These are phyloP conservation scores for Malacoraja senta DNA, from an alignment of 2,797 vertebrate species.

Conservation along the genomic window DNA sequence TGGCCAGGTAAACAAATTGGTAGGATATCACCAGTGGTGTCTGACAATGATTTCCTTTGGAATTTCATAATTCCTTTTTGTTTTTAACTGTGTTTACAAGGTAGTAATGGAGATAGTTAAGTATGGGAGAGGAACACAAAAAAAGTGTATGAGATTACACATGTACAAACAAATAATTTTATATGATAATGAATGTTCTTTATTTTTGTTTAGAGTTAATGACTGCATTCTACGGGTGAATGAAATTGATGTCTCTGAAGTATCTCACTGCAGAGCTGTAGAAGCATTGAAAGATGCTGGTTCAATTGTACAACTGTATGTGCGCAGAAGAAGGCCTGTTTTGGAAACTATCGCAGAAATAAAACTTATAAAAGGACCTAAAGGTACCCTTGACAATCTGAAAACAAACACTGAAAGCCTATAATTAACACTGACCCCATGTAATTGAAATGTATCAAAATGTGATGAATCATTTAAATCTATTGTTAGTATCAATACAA, in stretches of 20 bases:
- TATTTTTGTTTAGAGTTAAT: slow-evolving; percentile 69
- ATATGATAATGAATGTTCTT: slow-evolving; percentile 30
- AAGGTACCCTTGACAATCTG: slow-evolving; percentile 63
- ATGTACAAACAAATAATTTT: neutral
- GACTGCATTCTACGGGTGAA: slow-evolving; percentile 94
- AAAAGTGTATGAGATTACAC: neutral
- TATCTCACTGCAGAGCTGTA: slow-evolving; percentile 88
- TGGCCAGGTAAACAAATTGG: no score
- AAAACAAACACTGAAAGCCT: neutral
- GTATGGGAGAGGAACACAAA: no score
- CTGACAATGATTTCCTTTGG: neutral
- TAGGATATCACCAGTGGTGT: neutral
- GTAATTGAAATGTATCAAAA: neutral
- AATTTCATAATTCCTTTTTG: no score
- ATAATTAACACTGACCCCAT: neutral
- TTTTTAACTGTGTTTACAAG: no score
- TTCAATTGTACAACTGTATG: slow-evolving; percentile 84
- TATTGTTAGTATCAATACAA: neutral
- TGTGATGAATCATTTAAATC: neutral
- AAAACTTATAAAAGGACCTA: slow-evolving; percentile 92
- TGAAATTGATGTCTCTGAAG: slow-evolving; percentile 82
- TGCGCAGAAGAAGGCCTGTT: slow-evolving; percentile 84
- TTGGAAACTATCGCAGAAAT: slow-evolving; percentile 89
- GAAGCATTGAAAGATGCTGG: slow-evolving; percentile 91
- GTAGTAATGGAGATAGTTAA: no score